Percentiles rank a stretch among this genome's conserved stretches.
Evolutionary conservation across 1,140 invertebrate genomes (phyloP).

Genomic region (Drosophila sturtevanti): DNA sequence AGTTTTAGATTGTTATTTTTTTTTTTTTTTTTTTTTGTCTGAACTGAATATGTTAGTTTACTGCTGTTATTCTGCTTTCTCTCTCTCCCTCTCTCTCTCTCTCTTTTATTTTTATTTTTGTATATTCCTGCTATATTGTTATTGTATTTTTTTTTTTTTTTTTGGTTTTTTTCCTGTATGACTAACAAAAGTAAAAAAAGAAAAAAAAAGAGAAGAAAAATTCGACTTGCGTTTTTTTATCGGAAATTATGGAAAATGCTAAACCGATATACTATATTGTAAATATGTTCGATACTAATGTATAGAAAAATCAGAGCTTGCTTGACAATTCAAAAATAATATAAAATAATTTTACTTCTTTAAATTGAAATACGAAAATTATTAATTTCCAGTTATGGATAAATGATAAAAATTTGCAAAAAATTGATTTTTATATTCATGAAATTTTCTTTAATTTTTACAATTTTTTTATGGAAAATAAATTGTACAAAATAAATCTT

Average conservation of each 20-base stretch:
- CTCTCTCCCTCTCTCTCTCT: too few relatives aligned
- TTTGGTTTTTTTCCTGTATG: not conserved
- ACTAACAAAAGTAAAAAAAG: constrained; percentile 1
- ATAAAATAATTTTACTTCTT: too few relatives aligned
- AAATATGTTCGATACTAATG: not conserved
- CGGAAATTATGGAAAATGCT: not conserved
- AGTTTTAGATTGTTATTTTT: not conserved
- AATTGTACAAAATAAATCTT: too few relatives aligned
- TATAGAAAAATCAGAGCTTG: not conserved
- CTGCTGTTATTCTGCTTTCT: not conserved
- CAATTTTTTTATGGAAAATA: too few relatives aligned
- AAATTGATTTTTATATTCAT: too few relatives aligned
- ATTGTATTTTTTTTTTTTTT: not conserved
- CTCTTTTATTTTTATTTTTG: not conserved
- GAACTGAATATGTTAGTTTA: not conserved
- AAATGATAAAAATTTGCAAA: too few relatives aligned
- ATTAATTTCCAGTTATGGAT: too few relatives aligned
- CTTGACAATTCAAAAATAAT: not conserved
- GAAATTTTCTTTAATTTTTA: too few relatives aligned
- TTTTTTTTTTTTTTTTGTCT: not conserved
- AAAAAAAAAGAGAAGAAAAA: not conserved
- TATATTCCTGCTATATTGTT: not conserved
- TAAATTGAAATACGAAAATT: too few relatives aligned
- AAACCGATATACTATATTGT: not conserved
- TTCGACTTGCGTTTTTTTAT: not conserved